Conservation (phyloP, 2,797 vertebrate species). For the Hybognathus amarus region DNA sequence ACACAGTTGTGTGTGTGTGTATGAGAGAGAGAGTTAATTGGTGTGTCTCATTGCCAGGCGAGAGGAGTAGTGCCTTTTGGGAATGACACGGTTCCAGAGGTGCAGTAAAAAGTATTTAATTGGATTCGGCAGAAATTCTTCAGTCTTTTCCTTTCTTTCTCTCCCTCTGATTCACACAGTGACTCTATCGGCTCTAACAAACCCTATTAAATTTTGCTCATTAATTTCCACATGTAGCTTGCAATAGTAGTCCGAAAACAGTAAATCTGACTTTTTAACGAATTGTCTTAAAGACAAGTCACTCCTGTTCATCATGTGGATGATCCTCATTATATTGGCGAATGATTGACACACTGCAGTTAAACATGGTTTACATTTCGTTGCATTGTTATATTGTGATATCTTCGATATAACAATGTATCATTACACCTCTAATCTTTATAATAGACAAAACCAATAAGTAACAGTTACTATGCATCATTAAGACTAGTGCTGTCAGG, state of each 20-base stretch:
- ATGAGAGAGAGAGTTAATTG: slow-evolving; percentile 58
- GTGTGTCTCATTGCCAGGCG: slow-evolving; percentile 53
- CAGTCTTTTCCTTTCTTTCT: slow-evolving; percentile 12
- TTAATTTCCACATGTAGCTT: slow-evolving; percentile 13
- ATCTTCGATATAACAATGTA: too few species aligned
- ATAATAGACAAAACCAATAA: background rate
- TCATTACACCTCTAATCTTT: background rate
- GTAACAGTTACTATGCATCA: background rate
- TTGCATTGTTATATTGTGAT: too few species aligned
- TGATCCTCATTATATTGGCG: background rate
- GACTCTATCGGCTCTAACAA: slow-evolving; percentile 14
- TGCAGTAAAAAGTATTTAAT: slow-evolving; percentile 67
- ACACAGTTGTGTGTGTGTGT: slow-evolving; percentile 36
- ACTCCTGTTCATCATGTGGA: background rate
- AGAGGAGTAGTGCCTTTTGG: slow-evolving; percentile 59
- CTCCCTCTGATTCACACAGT: background rate
- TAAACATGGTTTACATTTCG: too few species aligned
- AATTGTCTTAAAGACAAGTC: background rate
- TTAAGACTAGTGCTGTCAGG: background rate
- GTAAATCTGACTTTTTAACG: slow-evolving; percentile 9
- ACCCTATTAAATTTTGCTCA: slow-evolving; percentile 30
- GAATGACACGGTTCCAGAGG: slow-evolving; percentile 64
- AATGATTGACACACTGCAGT: background rate
- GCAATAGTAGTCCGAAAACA: background rate
- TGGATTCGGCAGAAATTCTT: slow-evolving; percentile 58